Percentiles rank a stretch among this genome's conserved stretches.
These are phyloP conservation scores for Hyperopisus bebe DNA, from an alignment of 2,113 vertebrate species.

Conservation along the genomic window DNA sequence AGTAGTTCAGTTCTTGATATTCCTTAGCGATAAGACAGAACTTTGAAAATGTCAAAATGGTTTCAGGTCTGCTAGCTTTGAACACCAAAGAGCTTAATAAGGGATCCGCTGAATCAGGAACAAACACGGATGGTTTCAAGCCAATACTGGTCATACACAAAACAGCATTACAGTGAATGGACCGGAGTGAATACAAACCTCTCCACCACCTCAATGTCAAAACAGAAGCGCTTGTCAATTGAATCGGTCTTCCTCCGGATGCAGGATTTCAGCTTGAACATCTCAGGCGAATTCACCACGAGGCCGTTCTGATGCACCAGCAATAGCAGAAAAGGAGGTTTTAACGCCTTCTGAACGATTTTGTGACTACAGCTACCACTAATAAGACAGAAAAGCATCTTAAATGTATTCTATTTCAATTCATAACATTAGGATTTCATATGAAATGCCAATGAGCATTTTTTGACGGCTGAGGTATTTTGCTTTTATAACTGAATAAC, in stretches of 20 bases:
- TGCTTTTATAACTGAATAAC: background rate
- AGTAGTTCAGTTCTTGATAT: background rate
- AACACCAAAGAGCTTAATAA: background rate
- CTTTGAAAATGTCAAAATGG: background rate
- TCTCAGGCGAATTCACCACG: slow-evolving; percentile 70
- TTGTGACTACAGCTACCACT: background rate
- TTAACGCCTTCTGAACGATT: background rate
- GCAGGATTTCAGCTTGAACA: slow-evolving; percentile 79
- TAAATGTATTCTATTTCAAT: background rate
- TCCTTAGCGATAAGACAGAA: background rate
- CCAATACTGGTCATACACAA: background rate
- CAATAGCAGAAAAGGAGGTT: background rate
- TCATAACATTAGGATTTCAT: background rate
- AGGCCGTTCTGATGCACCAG: slow-evolving; percentile 70
- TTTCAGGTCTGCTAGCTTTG: background rate
- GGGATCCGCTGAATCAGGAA: background rate
- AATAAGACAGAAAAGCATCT: background rate
- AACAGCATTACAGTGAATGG: background rate
- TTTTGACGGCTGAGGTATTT: background rate
- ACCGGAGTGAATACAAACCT: slow-evolving; percentile 52
- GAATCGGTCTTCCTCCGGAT: slow-evolving; percentile 81
- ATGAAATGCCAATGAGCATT: background rate
- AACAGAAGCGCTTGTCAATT: slow-evolving; percentile 84
- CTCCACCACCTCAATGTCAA: slow-evolving; percentile 81
- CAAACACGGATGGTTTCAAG: background rate